phyloP scores from a whole-genome alignment of 2,888 invertebrate species.

The Drosophila quinaria region DNA sequence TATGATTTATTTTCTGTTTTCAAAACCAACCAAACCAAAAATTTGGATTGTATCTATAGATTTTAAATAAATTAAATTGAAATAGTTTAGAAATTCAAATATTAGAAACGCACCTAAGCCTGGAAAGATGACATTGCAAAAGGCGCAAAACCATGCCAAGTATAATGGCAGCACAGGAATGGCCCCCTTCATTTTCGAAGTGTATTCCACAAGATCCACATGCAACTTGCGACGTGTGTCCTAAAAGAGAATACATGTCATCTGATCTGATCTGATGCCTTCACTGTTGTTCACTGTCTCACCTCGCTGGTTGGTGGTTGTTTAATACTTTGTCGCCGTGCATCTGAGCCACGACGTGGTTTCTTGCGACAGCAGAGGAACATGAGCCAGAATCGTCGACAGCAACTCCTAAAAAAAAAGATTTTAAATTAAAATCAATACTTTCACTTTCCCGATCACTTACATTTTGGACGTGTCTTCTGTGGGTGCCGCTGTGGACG shows the following conservation, averaged over 20 bases:
- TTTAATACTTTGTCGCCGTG: slow-evolving; percentile 88
- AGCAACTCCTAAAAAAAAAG: slow-evolving; percentile 82
- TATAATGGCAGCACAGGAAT: slow-evolving; percentile 95
- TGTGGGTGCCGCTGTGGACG: slow-evolving; percentile 34
- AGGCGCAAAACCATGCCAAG: slow-evolving; percentile 94
- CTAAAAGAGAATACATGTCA: slow-evolving; percentile 84
- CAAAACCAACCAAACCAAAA: too few species aligned
- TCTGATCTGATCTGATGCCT: not conserved
- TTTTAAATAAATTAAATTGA: too few species aligned
- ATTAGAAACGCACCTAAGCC: slow-evolving; percentile 88
- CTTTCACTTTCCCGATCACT: slow-evolving; percentile 12
- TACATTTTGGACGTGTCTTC: slow-evolving; percentile 55
- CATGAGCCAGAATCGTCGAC: slow-evolving; percentile 81
- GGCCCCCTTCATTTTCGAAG: slow-evolving; percentile 95
- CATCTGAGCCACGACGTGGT: slow-evolving; percentile 71
- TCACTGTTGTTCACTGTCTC: slow-evolving; percentile 8
- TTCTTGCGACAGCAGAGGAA: slow-evolving; percentile 86
- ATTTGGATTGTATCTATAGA: too few species aligned
- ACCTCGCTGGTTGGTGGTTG: slow-evolving; percentile 86
- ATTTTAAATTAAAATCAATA: not conserved
- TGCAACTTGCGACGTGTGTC: slow-evolving; percentile 92
- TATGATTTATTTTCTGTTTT: too few species aligned
- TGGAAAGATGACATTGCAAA: slow-evolving; percentile 92
- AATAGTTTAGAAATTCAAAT: not conserved
- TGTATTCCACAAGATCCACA: slow-evolving; percentile 91